These are phyloP conservation scores for Drosophila mojavensis DNA, from an alignment of 1,140 invertebrate species.

Conservation along the genomic window DNA sequence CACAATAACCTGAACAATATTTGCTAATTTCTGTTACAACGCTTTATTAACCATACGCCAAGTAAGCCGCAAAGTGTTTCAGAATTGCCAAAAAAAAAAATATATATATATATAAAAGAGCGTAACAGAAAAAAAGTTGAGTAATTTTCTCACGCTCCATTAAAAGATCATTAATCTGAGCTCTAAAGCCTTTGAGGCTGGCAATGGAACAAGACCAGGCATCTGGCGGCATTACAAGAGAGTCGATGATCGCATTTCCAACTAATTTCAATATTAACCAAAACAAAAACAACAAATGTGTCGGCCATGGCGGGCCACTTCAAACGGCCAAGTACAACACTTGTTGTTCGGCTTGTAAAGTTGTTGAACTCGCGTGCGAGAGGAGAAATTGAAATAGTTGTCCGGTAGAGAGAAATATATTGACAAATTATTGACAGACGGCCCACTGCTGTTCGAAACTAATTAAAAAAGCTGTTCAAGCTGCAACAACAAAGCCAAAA, in stretches of 20 bases:
- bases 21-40: slow-evolving; percentile 28
- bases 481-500: slow-evolving; percentile 36
- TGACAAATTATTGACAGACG: slow-evolving; percentile 54
- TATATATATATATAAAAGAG: background rate
- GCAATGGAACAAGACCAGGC: slow-evolving; percentile 17
- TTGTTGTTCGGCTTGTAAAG: slow-evolving; percentile 39
- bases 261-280: slow-evolving; percentile 70
- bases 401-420: slow-evolving; percentile 20
- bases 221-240: slow-evolving; percentile 54
- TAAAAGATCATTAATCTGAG: slow-evolving; percentile 75
- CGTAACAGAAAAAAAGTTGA: slow-evolving; percentile 12
- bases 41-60: slow-evolving; percentile 66
- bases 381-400: slow-evolving; percentile 48
- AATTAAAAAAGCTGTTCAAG: slow-evolving; percentile 76
- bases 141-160: slow-evolving; percentile 75
- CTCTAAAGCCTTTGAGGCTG: slow-evolving; percentile 21
- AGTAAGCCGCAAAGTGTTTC: slow-evolving; percentile 56
- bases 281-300: background rate
- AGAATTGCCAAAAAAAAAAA: slow-evolving; percentile 50
- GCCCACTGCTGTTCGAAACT: slow-evolving; percentile 58
- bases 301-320: slow-evolving; percentile 45
- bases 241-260: slow-evolving; percentile 41
- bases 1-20: slow-evolving; percentile 27
- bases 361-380: slow-evolving; percentile 36
- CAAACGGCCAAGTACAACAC: slow-evolving; percentile 66